phyloP scores from a whole-genome alignment of 2,113 vertebrate genomes.

The Ascaphus truei region DNA sequence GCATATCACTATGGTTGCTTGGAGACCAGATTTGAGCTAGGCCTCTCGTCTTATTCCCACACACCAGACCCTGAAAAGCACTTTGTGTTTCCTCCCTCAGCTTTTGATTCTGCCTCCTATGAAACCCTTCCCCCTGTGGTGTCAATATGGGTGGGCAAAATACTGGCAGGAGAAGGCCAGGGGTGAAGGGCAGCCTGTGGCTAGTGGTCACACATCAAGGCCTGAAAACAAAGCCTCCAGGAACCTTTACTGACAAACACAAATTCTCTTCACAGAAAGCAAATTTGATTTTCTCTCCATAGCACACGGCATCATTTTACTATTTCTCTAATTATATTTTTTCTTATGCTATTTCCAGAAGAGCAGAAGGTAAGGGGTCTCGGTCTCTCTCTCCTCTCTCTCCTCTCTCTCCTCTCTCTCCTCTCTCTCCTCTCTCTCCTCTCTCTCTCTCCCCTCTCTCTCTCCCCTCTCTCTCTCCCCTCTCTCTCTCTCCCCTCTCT shows the following conservation, averaged over 20 bases:
- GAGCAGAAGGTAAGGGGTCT: no score
- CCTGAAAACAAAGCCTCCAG: slow-evolving; percentile 90
- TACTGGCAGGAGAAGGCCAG: slow-evolving; percentile 74
- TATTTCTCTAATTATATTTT: slow-evolving; percentile 63
- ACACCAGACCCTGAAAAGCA: slow-evolving; percentile 98
- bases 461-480: neutral
- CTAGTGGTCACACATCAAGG: slow-evolving; percentile 97
- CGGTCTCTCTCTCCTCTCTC: no score
- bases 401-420: no score
- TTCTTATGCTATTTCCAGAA: slow-evolving; percentile 51
- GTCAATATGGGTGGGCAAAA: slow-evolving; percentile 97
- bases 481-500: no score
- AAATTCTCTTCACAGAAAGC: slow-evolving; percentile 87
- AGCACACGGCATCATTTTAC: slow-evolving; percentile 69
- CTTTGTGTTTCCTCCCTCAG: slow-evolving; percentile 83
- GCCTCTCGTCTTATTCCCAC: slow-evolving; percentile 99
- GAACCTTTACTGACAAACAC: slow-evolving; percentile 91
- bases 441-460: no score
- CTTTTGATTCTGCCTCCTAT: slow-evolving; percentile 98
- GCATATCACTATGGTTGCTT: slow-evolving; percentile 98
- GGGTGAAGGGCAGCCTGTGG: slow-evolving; percentile 76
- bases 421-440: no score
- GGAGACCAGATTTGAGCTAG: slow-evolving; percentile 98
- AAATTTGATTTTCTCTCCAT: slow-evolving; percentile 78
- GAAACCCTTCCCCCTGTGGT: slow-evolving; percentile 94